Percentiles rank a stretch among this genome's conserved stretches.
Conservation (phyloP, 1,140 invertebrate genomes). For the Saccostrea echinata region DNA sequence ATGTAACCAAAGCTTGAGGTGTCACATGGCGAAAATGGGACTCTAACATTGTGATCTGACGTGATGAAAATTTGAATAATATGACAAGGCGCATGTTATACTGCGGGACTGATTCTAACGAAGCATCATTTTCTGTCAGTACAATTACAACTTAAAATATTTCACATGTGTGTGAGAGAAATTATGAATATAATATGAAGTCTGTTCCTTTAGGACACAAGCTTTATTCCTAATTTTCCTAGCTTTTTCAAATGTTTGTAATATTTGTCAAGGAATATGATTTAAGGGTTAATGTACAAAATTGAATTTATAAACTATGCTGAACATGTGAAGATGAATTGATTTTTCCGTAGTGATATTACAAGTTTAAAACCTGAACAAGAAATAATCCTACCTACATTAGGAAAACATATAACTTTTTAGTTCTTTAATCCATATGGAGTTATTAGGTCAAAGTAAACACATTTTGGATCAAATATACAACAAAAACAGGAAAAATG, state of each 20-base stretch:
- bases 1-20: not conserved
- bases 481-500: not conserved
- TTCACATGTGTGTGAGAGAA: not conserved
- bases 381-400: not conserved
- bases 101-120: not conserved
- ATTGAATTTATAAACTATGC: not conserved
- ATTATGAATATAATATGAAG: constrained; percentile 40
- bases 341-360: not conserved
- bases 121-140: not conserved
- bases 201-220: constrained; percentile 24
- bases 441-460: not conserved
- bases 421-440: not conserved
- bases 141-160: constrained; percentile 17
- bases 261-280: not conserved
- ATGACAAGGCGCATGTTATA: constrained; percentile 29
- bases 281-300: not conserved
- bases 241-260: constrained; percentile 1
- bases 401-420: not conserved
- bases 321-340: not conserved
- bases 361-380: not conserved
- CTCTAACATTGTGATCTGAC: not conserved
- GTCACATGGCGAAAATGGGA: constrained; percentile 12
- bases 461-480: not conserved
- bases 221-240: not conserved
- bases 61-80: constrained; percentile 32